Base-by-base conservation (phyloP, 2,797 vertebrate species). In the Tangara arthus region DNA sequence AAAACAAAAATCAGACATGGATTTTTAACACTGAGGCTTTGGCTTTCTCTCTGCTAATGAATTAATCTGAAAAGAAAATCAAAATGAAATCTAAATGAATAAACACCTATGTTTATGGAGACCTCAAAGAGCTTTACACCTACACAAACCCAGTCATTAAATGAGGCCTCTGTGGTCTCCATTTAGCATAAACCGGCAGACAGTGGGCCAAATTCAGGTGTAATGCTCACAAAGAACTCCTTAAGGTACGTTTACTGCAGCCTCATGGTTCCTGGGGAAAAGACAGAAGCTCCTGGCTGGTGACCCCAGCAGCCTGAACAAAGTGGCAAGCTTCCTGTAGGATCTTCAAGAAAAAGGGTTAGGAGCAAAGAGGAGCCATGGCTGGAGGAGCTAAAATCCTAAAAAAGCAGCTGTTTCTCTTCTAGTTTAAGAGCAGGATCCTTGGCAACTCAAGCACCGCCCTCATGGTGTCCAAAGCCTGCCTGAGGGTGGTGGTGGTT, bases 111-210 rank as follows among this genome's bases (percentile, higher is more conserved):
- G 17, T 76, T 96, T 78, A 79, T 14, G 71, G 63, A 84, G 85
- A 83, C 82, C 66, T 71, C 82, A 39, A 93, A 90, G 34, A 84
- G 35, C 47, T 96, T 71, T 69, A 91, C 85, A 88, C 84, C 94
- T 78, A 91, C 87, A 86, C 69, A 89, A 85, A 85, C 1, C 1
- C 26, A 55, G 19, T 17, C 73, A 79, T 75, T 80, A 82, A 73
- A 82, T 76, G 92, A 94, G 63, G 91, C 66, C 72, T 91, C 69
- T 75, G 86, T 68, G 92, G 87, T 59, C 82, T 82, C 79, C 12
- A 4, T 49, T 84, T 78, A 89, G 79, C 71, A 91, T 71, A 47
- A 73, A 46, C 39, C 19, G 46, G 52, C 75, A 64, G 61, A 76
- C 34, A 72, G 11, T 6, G 34, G 42, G 59, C 49, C 79, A 93